Evolutionary conservation across 2,797 vertebrate species (phyloP).

Genomic region (Pteronotus mesoamericanus): DNA sequence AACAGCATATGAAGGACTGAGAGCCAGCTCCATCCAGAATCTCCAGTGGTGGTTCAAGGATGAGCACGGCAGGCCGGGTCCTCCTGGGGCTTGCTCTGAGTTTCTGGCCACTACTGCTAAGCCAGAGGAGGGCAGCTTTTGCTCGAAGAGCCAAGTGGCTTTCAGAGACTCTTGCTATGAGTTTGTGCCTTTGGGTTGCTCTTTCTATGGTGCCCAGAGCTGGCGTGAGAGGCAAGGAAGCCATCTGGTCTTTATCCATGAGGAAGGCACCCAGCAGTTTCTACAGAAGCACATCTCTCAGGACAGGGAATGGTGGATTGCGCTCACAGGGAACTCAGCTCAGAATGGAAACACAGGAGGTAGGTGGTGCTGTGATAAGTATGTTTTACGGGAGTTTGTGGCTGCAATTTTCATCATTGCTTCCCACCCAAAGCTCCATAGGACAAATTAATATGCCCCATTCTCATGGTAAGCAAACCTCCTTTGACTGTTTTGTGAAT

Average conservation of each 20-base stretch:
- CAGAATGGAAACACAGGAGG: slow-evolving; percentile 80
- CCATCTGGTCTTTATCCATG: slow-evolving; percentile 90
- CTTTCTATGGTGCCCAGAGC: slow-evolving; percentile 87
- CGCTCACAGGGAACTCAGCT: slow-evolving; percentile 84
- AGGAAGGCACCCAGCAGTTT: slow-evolving; percentile 90
- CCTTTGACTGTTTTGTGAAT: not conserved
- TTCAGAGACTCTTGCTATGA: slow-evolving; percentile 93
- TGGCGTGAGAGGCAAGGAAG: slow-evolving; percentile 95
- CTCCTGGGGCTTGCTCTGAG: slow-evolving; percentile 65
- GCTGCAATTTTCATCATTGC: not conserved
- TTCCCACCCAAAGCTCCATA: not conserved
- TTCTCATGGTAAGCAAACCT: not conserved
- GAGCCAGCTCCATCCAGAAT: not conserved
- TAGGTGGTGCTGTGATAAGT: slow-evolving; percentile 65
- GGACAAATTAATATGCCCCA: not conserved
- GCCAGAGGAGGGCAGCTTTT: slow-evolving; percentile 76
- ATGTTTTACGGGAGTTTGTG: not conserved
- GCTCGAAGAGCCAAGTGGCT: slow-evolving; percentile 86
- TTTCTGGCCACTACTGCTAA: slow-evolving; percentile 57
- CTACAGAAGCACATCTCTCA: slow-evolving; percentile 87
- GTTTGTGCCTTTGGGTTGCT: slow-evolving; percentile 84
- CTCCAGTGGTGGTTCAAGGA: slow-evolving; percentile 58
- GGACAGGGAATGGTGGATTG: slow-evolving; percentile 93
- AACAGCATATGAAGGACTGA: not conserved
- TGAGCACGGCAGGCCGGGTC: slow-evolving; percentile 73